Evolutionary conservation across 2,888 invertebrate species (phyloP).

Genomic region (Scaptomyza tumidula): DNA sequence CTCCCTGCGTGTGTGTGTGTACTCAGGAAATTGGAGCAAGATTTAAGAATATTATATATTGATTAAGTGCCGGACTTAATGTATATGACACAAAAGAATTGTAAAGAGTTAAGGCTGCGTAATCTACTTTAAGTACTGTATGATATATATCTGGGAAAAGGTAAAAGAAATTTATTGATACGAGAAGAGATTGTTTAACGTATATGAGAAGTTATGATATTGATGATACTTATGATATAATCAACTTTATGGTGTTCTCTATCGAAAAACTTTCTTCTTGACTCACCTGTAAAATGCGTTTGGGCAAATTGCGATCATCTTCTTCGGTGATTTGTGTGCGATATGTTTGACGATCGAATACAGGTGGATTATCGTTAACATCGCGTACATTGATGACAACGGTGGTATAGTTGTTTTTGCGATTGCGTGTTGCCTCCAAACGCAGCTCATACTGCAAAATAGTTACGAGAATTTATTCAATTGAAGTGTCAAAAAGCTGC

Average conservation of each 20-base stretch:
- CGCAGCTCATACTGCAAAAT: constrained; percentile 93
- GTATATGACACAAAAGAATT: background rate
- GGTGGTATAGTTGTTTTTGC: constrained; percentile 97
- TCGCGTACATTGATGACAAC: constrained; percentile 98
- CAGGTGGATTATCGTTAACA: constrained; percentile 94
- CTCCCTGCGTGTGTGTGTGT: background rate
- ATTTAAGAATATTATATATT: constrained; percentile 25
- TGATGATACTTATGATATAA: too few species aligned
- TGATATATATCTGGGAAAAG: too few species aligned
- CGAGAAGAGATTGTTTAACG: too few species aligned
- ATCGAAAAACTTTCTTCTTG: too few species aligned
- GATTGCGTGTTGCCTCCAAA: constrained; percentile 96
- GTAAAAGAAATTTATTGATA: too few species aligned
- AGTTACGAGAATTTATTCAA: constrained; percentile 8
- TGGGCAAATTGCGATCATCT: constrained; percentile 96
- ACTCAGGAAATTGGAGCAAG: constrained; percentile 87
- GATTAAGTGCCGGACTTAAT: constrained; percentile 14
- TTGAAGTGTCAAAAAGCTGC: background rate
- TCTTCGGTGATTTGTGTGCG: constrained; percentile 98
- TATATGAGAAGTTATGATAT: too few species aligned
- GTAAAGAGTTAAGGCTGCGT: constrained; percentile 1
- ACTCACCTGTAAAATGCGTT: constrained; percentile 94
- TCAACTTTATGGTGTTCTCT: too few species aligned
- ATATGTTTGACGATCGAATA: constrained; percentile 97
- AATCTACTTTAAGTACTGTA: background rate